Conservation (phyloP, 2,888 invertebrate genomes). For the Bombyx huttoni region DNA sequence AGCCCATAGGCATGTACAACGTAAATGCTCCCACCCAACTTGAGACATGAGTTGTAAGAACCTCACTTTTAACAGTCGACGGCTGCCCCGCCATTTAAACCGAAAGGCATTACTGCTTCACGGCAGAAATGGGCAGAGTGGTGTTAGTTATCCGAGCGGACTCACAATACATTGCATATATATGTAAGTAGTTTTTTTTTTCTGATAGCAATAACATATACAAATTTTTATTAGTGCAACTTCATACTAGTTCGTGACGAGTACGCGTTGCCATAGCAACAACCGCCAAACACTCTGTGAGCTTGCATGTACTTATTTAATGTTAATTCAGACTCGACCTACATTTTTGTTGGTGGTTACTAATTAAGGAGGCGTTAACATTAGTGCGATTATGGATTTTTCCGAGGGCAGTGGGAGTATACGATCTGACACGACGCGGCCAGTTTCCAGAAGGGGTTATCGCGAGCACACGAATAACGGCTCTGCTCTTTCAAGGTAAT, state of each 20-base stretch:
- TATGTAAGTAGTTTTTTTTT: too few species aligned
- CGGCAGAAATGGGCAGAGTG: too few species aligned
- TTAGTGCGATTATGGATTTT: conserved; percentile 51
- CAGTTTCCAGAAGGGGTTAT: conserved; percentile 53
- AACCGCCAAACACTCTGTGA: conserved; percentile 9
- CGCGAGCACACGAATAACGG: conserved; percentile 47
- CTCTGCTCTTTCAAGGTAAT: conserved; percentile 45
- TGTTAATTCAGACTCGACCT: conserved; percentile 19
- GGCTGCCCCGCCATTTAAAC: too few species aligned
- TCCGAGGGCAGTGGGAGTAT: conserved; percentile 43
- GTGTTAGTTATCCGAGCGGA: background rate
- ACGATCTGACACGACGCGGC: conserved; percentile 38
- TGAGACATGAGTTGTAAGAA: too few species aligned
- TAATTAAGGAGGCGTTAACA: conserved; percentile 10
- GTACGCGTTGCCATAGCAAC: conserved; percentile 37
- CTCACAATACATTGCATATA: background rate
- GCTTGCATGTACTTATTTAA: conserved; percentile 26
- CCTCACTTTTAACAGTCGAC: too few species aligned
- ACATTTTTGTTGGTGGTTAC: conserved; percentile 24
- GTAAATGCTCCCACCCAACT: too few species aligned
- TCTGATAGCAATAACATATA: too few species aligned
- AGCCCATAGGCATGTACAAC: too few species aligned
- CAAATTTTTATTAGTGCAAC: too few species aligned
- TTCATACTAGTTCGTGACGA: background rate
- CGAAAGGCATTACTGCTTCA: too few species aligned